Evolutionary conservation across 92 coral and sea anemone genomes (phyloP).

Genomic region (Epizoanthus ramosus): DNA sequence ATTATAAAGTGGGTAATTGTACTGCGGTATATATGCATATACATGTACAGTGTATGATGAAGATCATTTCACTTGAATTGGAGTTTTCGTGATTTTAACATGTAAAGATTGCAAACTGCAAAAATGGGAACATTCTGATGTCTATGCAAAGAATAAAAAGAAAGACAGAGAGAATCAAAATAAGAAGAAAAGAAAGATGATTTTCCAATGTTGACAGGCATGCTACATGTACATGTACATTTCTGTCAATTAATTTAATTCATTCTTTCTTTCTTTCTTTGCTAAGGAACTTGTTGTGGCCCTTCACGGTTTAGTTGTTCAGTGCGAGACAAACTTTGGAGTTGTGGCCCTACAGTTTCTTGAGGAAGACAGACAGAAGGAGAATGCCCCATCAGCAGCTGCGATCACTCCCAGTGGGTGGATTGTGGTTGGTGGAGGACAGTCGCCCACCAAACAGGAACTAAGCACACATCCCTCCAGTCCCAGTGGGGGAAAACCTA

Average conservation of each 20-base stretch:
- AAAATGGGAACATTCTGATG: no score
- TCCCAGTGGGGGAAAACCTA: slow-evolving; percentile 58
- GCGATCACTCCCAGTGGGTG: slow-evolving; percentile 96
- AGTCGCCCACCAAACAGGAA: slow-evolving; percentile 56
- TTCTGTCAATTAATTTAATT: not conserved
- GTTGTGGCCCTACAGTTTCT: slow-evolving; percentile 94
- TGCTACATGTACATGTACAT: no score
- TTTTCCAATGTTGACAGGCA: no score
- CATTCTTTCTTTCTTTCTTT: not conserved
- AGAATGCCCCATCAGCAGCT: slow-evolving; percentile 88
- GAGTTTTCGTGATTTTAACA: no score
- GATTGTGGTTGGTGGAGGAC: slow-evolving; percentile 93
- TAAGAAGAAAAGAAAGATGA: no score
- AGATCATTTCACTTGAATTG: no score
- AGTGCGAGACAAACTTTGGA: slow-evolving; percentile 95
- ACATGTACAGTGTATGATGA: no score
- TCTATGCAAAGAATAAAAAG: no score
- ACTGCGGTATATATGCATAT: no score
- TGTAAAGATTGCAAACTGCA: no score
- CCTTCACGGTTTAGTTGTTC: slow-evolving; percentile 86
- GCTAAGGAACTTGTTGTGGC: slow-evolving; percentile 88
- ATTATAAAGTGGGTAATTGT: no score
- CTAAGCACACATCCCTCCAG: slow-evolving; percentile 55
- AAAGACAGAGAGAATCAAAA: not conserved
- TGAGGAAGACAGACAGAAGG: slow-evolving; percentile 86